A percentile compares a stretch with the other conserved stretches of the same genome.
Conservation (phyloP, 2,113 vertebrate species). For the Chaetodon auriga region DNA sequence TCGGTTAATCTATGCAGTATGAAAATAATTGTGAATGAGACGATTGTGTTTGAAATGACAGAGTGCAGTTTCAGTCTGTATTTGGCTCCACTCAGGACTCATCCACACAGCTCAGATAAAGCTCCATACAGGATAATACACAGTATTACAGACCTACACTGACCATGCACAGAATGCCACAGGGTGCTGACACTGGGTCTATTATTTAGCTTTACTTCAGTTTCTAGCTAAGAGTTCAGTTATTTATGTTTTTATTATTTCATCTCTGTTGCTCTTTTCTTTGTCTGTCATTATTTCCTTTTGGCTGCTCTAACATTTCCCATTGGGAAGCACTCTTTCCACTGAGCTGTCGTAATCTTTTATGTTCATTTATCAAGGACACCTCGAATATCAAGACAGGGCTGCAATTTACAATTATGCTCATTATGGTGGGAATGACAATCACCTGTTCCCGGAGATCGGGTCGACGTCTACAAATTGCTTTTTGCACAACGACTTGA, state of each 20-base stretch:
- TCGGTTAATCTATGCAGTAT: slow-evolving; percentile 44
- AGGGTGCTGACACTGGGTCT: too few relatives aligned
- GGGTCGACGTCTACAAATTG: neutral
- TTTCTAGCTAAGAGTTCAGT: neutral
- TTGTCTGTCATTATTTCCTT: neutral
- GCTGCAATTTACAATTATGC: neutral
- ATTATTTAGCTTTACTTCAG: neutral
- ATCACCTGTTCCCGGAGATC: neutral
- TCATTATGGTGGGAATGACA: neutral
- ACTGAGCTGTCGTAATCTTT: neutral
- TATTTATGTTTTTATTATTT: neutral
- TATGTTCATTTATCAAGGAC: neutral
- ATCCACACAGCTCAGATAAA: neutral
- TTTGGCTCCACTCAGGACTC: neutral
- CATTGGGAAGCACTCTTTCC: neutral
- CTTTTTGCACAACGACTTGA: neutral
- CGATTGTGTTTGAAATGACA: neutral
- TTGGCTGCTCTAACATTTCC: neutral
- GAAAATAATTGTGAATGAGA: neutral
- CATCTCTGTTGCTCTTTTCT: neutral
- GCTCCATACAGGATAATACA: neutral
- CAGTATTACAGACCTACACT: neutral
- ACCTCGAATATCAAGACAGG: neutral
- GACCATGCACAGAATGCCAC: neutral
- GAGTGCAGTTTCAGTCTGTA: slow-evolving; percentile 15